Conservation (phyloP, 2,113 vertebrate genomes). For the Ictalurus furcatus region DNA sequence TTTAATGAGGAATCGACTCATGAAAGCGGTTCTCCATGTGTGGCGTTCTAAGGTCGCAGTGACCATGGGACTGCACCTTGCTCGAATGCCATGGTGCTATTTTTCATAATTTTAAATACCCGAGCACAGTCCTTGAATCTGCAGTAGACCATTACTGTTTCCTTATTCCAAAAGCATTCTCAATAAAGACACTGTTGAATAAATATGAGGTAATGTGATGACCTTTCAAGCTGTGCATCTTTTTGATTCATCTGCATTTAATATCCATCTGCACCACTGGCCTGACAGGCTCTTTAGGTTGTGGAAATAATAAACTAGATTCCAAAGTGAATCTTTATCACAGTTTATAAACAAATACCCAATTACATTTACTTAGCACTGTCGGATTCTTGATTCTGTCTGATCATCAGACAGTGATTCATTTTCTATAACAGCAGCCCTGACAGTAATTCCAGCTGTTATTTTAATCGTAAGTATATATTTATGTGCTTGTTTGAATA, state of each 20-base stretch:
- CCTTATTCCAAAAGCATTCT: slow-evolving; percentile 55
- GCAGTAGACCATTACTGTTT: slow-evolving; percentile 51
- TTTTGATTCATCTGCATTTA: slow-evolving; percentile 67
- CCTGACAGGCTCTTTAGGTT: slow-evolving; percentile 58
- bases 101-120: slow-evolving; percentile 57
- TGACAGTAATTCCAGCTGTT: background rate
- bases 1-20: background rate
- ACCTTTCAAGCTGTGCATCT: slow-evolving; percentile 70
- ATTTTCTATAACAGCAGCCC: background rate
- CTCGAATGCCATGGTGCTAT: slow-evolving; percentile 54
- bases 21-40: background rate
- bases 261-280: slow-evolving; percentile 25
- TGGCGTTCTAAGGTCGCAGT: slow-evolving; percentile 49
- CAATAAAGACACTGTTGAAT: slow-evolving; percentile 71
- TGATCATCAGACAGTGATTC: background rate
- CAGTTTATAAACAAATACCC: slow-evolving; percentile 56
- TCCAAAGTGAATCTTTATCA: slow-evolving; percentile 60
- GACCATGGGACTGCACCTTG: slow-evolving; percentile 43
- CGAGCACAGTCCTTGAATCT: slow-evolving; percentile 44
- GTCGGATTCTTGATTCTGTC: background rate
- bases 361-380: slow-evolving; percentile 57
- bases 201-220: slow-evolving; percentile 70
- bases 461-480: background rate
- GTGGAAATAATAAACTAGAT: slow-evolving; percentile 65
- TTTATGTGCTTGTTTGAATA: background rate